A percentile compares a stretch with the other conserved stretches of the same genome.
Conservation (phyloP, 2,888 invertebrate species). For the Masnerella sp. region DNA sequence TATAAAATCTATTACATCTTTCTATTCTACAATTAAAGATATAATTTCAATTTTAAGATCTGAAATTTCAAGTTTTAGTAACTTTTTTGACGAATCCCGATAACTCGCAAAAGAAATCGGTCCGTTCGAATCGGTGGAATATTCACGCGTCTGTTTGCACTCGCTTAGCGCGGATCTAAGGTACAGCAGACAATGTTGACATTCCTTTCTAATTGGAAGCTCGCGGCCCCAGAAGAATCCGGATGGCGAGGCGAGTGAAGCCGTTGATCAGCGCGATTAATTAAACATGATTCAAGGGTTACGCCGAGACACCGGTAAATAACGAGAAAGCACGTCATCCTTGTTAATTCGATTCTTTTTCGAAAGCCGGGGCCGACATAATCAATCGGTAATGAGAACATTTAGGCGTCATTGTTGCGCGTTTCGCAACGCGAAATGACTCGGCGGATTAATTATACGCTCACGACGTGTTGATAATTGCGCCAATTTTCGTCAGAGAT, state of each 20-base stretch:
- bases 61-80: too few relatives aligned
- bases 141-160: conserved; percentile 64
- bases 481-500: conserved; percentile 23
- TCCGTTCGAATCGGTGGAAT: conserved; percentile 61
- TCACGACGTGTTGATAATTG: conserved; percentile 34
- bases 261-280: conserved; percentile 60
- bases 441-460: conserved; percentile 37
- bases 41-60: too few relatives aligned
- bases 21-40: too few relatives aligned
- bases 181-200: conserved; percentile 47
- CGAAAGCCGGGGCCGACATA: conserved; percentile 4
- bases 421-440: conserved; percentile 35
- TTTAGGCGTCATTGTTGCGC: conserved; percentile 23
- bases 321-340: conserved; percentile 42
- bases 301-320: conserved; percentile 40
- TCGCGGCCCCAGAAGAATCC: conserved; percentile 59
- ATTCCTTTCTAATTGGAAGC: conserved; percentile 67
- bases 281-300: conserved; percentile 58
- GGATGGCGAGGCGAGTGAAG: conserved; percentile 15
- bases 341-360: conserved; percentile 39
- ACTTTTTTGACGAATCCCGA: too few relatives aligned
- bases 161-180: conserved; percentile 17
- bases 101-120: conserved; percentile 18
- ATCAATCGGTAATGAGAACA: conserved; percentile 27
- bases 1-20: too few relatives aligned